A percentile compares a stretch with the other conserved stretches of the same genome.
Conservation (phyloP, 2,888 invertebrate species). For the Smittia aterrima region DNA sequence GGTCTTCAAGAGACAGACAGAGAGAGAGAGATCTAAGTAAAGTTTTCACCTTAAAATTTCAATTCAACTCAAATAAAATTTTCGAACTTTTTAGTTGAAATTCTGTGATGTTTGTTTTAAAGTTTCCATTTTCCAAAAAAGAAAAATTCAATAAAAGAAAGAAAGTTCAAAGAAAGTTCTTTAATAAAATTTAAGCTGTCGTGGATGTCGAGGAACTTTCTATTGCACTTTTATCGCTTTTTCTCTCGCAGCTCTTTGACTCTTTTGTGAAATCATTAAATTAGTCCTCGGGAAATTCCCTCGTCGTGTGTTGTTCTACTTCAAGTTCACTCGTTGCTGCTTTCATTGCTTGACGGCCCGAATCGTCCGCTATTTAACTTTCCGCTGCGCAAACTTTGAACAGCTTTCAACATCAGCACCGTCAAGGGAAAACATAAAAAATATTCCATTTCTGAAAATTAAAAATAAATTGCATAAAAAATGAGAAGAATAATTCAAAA, state of each 20-base stretch:
- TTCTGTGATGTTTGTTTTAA: background rate
- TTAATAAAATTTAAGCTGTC: background rate
- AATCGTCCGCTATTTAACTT: background rate
- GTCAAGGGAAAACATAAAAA: background rate
- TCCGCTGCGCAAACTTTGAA: background rate
- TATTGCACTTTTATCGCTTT: background rate
- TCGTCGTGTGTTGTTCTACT: no score
- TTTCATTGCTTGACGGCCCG: background rate
- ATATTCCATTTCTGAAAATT: conserved; percentile 7
- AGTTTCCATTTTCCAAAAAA: background rate
- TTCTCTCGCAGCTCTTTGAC: background rate
- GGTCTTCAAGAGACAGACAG: no score
- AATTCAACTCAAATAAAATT: no score
- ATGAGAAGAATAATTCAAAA: conserved; percentile 26
- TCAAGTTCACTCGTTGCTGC: background rate
- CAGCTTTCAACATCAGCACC: background rate
- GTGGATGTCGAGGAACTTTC: background rate
- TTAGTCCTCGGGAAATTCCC: background rate
- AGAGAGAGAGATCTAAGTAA: no score
- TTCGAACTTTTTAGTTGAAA: background rate
- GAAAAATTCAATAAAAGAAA: background rate
- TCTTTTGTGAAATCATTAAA: background rate
- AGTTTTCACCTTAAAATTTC: no score
- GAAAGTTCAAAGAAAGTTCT: no score
- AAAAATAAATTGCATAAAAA: conserved; percentile 39